These are phyloP conservation scores for Ophonus ardosiacus DNA, from an alignment of 2,888 invertebrate species.

Conservation along the genomic window DNA sequence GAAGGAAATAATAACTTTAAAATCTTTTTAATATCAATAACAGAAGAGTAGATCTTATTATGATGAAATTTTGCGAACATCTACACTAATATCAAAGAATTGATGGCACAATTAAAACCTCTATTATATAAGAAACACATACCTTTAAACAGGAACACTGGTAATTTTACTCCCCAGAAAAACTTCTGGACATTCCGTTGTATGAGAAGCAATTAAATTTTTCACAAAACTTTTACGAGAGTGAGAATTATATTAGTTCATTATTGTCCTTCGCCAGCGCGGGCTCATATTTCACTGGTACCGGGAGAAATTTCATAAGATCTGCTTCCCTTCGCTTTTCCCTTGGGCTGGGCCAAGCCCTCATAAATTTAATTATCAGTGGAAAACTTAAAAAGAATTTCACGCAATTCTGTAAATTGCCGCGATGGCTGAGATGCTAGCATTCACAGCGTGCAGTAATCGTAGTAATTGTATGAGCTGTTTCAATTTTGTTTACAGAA, in stretches of 20 bases:
- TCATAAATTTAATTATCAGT: slow-evolving; percentile 41
- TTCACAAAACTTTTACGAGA: slow-evolving; percentile 28
- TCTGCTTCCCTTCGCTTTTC: slow-evolving; percentile 26
- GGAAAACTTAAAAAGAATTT: slow-evolving; percentile 41
- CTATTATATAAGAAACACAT: too few species aligned
- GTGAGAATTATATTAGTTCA: slow-evolving; percentile 40
- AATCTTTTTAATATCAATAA: too few species aligned
- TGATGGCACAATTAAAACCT: too few species aligned
- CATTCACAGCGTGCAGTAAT: slow-evolving; percentile 1
- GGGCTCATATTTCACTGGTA: slow-evolving; percentile 32
- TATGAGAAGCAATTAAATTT: slow-evolving; percentile 25
- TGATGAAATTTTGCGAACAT: too few species aligned
- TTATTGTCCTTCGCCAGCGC: slow-evolving; percentile 22
- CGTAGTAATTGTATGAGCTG: neutral
- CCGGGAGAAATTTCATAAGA: slow-evolving; percentile 32
- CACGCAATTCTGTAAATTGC: slow-evolving; percentile 19
- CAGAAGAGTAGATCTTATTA: too few species aligned
- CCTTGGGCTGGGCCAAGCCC: slow-evolving; percentile 16
- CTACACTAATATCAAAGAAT: too few species aligned
- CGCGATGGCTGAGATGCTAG: neutral
- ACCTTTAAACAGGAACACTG: neutral
- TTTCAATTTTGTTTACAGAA: neutral
- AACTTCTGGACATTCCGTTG: slow-evolving; percentile 3
- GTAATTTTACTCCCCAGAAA: slow-evolving; percentile 3
- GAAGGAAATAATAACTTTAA: too few species aligned